phyloP scores from a whole-genome alignment of 1,140 invertebrate genomes.

The Achatina immaculata region DNA sequence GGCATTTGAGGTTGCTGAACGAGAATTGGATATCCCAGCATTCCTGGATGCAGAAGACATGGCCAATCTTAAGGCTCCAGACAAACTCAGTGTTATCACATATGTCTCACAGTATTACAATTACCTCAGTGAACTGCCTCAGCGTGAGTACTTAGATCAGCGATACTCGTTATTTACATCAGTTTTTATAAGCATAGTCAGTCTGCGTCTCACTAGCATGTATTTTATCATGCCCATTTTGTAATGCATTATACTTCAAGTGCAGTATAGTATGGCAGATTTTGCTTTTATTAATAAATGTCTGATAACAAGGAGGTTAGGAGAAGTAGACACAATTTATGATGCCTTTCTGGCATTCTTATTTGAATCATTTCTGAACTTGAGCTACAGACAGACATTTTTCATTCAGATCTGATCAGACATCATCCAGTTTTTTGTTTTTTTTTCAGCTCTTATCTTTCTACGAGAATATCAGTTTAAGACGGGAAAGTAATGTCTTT shows the following conservation, averaged over 20 bases:
- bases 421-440: no score
- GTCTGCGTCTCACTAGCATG: neutral
- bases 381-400: no score
- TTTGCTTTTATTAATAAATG: neutral
- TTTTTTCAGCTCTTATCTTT: no score
- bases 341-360: no score
- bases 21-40: conserved; percentile 92
- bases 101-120: conserved; percentile 96
- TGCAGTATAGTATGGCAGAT: neutral
- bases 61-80: conserved; percentile 73
- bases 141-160: conserved; percentile 53
- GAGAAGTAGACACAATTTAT: neutral
- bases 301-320: neutral
- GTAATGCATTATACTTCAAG: neutral
- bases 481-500: no score
- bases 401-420: no score
- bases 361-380: no score
- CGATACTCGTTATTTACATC: neutral
- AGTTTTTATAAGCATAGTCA: neutral
- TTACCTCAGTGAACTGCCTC: conserved; percentile 75
- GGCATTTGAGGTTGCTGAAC: conserved; percentile 91
- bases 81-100: conserved; percentile 83
- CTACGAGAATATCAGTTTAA: no score
- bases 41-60: conserved; percentile 94
- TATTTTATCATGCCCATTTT: neutral